These are phyloP conservation scores for Neuroterus valhalla DNA, from an alignment of 1,140 invertebrate species.

Conservation along the genomic window DNA sequence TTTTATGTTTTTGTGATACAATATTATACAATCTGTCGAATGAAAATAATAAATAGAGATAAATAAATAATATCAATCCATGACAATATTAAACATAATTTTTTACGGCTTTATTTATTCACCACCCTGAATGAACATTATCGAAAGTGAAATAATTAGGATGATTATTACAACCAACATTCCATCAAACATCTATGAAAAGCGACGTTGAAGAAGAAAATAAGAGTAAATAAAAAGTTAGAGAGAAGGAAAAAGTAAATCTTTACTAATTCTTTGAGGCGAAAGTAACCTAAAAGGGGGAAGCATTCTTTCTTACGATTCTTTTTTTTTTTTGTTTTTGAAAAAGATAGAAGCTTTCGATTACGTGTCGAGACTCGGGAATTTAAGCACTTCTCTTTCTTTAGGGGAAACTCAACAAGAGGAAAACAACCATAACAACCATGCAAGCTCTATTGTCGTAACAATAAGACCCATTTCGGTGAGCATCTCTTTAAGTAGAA, in stretches of 20 bases:
- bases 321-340: slow-evolving; percentile 1
- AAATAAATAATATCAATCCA: too few relatives aligned
- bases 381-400: background rate
- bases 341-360: background rate
- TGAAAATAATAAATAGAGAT: too few relatives aligned
- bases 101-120: too few relatives aligned
- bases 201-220: too few relatives aligned
- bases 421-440: background rate
- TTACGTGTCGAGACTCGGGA: background rate
- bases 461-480: background rate
- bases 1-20: too few relatives aligned
- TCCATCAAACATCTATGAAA: too few relatives aligned
- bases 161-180: too few relatives aligned
- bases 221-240: too few relatives aligned
- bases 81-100: too few relatives aligned
- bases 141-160: too few relatives aligned
- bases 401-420: background rate
- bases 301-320: slow-evolving; percentile 5
- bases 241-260: background rate
- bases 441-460: background rate
- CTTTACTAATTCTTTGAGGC: background rate
- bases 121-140: too few relatives aligned
- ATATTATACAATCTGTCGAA: too few relatives aligned
- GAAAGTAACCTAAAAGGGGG: background rate
- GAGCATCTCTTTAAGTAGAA: background rate